Conservation (phyloP, 2,797 vertebrate genomes). For the Gallinago stenura region DNA sequence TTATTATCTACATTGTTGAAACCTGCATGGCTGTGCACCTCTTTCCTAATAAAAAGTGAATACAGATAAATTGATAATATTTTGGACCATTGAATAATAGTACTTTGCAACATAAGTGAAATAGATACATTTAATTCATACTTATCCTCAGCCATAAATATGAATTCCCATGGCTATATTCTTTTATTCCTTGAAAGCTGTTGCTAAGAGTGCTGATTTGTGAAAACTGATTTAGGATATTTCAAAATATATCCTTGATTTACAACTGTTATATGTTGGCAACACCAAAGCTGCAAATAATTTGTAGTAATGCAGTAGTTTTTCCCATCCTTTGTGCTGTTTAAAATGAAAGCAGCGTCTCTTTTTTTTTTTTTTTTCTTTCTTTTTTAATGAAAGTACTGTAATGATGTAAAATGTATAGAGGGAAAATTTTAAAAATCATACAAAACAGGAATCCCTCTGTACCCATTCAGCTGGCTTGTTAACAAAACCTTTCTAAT, state of each 20-base stretch:
- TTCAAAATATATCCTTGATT: slow-evolving; percentile 53
- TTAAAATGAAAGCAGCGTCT: slow-evolving; percentile 46
- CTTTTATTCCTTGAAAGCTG: slow-evolving; percentile 57
- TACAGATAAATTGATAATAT: slow-evolving; percentile 41
- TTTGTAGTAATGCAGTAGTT: slow-evolving; percentile 52
- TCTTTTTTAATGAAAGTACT: neutral
- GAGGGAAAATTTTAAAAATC: slow-evolving; percentile 19
- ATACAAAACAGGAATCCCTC: neutral
- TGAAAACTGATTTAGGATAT: slow-evolving; percentile 62
- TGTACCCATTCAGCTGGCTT: slow-evolving; percentile 25
- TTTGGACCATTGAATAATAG: neutral
- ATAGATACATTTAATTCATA: slow-evolving; percentile 37
- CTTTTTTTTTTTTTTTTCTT: fast-evolving
- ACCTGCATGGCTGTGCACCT: neutral
- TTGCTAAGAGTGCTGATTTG: slow-evolving; percentile 40
- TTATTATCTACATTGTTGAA: neutral
- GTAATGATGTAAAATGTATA: neutral
- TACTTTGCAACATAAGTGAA: slow-evolving; percentile 18
- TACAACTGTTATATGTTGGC: slow-evolving; percentile 54
- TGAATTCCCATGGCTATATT: slow-evolving; percentile 36
- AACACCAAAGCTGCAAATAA: slow-evolving; percentile 57
- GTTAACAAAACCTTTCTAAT: slow-evolving; percentile 58
- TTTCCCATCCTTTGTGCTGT: slow-evolving; percentile 44
- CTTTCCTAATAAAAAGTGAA: slow-evolving; percentile 42
- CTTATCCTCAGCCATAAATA: neutral